These are phyloP conservation scores for Gymnoscopelus braueri DNA, from an alignment of 2,797 vertebrate species.

Conservation along the genomic window DNA sequence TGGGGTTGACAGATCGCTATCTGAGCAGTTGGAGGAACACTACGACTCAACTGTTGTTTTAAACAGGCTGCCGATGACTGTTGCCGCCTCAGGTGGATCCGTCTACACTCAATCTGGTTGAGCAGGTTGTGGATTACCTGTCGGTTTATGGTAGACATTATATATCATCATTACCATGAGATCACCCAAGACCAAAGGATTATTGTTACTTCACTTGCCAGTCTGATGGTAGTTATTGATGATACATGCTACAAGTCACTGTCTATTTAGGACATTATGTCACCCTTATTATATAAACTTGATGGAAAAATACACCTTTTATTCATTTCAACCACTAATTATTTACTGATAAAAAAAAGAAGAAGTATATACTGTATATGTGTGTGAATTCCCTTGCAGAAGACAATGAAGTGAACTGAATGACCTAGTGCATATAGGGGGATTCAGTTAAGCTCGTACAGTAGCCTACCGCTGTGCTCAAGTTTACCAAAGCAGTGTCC, in stretches of 20 bases:
- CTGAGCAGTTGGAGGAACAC: neutral
- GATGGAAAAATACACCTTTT: constrained; percentile 8
- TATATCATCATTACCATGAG: neutral
- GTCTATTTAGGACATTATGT: neutral
- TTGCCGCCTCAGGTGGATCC: constrained; percentile 68
- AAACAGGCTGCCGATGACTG: constrained; percentile 40
- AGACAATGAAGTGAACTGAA: too few relatives aligned
- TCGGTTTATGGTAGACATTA: constrained; percentile 17
- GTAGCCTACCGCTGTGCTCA: neutral
- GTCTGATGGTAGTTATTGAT: constrained; percentile 26
- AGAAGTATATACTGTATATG: neutral
- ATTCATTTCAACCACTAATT: neutral
- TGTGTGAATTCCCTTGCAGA: neutral
- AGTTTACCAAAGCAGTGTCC: neutral
- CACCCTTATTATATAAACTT: neutral
- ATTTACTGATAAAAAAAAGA: neutral
- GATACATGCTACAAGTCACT: constrained; percentile 8
- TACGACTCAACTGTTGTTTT: constrained; percentile 27
- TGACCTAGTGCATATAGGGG: too few relatives aligned
- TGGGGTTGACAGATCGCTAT: constrained; percentile 25
- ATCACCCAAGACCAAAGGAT: constrained; percentile 33
- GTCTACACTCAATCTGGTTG: constrained; percentile 55
- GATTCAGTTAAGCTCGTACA: neutral
- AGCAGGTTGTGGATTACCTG: constrained; percentile 61
- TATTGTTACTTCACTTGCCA: constrained; percentile 33